Base-by-base conservation (phyloP, 2,797 vertebrate genomes). In the Microctenopoma steveboyesi region DNA sequence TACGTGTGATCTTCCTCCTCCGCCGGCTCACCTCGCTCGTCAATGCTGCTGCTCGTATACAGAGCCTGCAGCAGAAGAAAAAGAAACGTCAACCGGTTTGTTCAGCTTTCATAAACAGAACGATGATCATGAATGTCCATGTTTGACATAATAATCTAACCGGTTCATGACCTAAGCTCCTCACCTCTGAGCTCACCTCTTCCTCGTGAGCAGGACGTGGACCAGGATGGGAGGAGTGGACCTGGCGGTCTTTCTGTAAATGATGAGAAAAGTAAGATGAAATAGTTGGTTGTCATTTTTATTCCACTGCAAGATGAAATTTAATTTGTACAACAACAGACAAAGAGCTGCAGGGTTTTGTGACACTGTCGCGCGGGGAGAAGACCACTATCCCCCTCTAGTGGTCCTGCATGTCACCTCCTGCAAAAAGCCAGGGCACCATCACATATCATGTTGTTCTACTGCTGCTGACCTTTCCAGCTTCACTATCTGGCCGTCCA, bases 1-100 rank as follows among this genome's bases (percentile, higher is more conserved):
- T 99, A 99, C 0, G 97, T 96, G 89, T 99, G 96, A 67, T 99
- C 97, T 10, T 95, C 95, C 49, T 95, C 96, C 76, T 93, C 95
- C 12, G 86, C 92, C 47, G 55, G 74, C 35, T 94, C 86, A 51
- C 90, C 67, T 55, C 91, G 89, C 72, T 94, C 94, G 64, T 91
- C 93, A 72, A 90, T 91, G 78, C 94, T 93, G 81, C 94, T 94
- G 74, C 92, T 95, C 14, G 85, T 75, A 57, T 91, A 92, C 55
- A 93, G 76, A 27, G 88, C 93, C 97, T 98, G 72, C 28, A 64
- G 64, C 11, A 2, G 47, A 40, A 40, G 8, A 28, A 27, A 28
- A 13, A 64, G 12, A 50, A 22, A 58, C 37, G 45, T 30, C 16
- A 27, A 81, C 71, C 69, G 64, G 82, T 67, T 69, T 64, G 66